These are phyloP conservation scores for Geothlypis trichas DNA, from an alignment of 2,113 vertebrate genomes.

Conservation along the genomic window DNA sequence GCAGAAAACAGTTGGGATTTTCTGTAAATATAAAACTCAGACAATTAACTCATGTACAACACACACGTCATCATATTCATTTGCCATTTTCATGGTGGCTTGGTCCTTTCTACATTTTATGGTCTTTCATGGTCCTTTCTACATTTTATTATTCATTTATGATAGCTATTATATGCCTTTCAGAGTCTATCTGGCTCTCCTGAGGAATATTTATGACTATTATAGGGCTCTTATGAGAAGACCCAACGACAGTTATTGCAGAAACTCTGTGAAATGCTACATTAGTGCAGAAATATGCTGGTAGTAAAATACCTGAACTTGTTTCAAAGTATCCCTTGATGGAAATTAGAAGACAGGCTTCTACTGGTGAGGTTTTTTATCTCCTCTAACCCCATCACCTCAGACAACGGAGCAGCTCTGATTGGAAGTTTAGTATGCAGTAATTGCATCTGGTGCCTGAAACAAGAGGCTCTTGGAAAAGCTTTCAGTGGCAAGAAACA, in stretches of 20 bases:
- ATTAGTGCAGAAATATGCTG: conserved; percentile 71
- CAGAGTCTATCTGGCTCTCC: conserved; percentile 78
- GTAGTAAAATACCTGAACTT: conserved; percentile 78
- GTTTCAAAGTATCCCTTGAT: conserved; percentile 73
- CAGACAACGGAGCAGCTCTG: conserved; percentile 53
- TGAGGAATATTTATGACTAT: conserved; percentile 81
- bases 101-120: conserved; percentile 82
- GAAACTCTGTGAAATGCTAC: conserved; percentile 77
- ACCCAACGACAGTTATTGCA: conserved; percentile 77
- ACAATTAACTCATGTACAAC: conserved; percentile 74
- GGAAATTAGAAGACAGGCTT: conserved; percentile 68
- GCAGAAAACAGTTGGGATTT: conserved; percentile 66
- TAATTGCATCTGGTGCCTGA: conserved; percentile 29
- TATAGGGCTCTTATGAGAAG: conserved; percentile 81
- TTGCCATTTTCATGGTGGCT: conserved; percentile 79
- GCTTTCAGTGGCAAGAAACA: neutral
- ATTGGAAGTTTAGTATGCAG: conserved; percentile 41
- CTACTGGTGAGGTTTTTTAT: conserved; percentile 53
- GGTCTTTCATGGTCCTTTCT: too few species aligned
- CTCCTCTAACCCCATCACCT: conserved; percentile 49
- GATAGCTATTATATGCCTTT: conserved; percentile 80
- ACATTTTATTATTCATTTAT: conserved; percentile 86
- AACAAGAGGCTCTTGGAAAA: conserved; percentile 36
- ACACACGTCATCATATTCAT: conserved; percentile 76
- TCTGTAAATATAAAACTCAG: conserved; percentile 76